Evolutionary conservation across 2,113 vertebrate species (phyloP), one percentile per base, ranked within the genome.

Genomic region (Perccottus glenii): DNA sequence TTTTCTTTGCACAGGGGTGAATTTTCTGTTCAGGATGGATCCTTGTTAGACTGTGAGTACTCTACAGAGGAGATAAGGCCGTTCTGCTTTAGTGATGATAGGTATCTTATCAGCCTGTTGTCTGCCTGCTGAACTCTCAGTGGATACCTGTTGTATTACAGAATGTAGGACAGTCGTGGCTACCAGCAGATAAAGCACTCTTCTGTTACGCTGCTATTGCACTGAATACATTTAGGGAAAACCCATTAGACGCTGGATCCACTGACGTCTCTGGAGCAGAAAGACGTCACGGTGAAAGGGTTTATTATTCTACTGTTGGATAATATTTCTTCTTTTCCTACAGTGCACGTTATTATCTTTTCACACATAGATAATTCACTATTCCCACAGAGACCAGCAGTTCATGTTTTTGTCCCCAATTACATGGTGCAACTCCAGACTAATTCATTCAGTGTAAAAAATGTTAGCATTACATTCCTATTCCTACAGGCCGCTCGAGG

Each of bases 71-170:
- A 16, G 84, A 89, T 89, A 90, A 87, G 74, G 57, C 55, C 10
- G 51, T 58, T 27, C 71, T 80, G 78, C 71, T 71, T 72, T 60
- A 11, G 75, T 7, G 11, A 44, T 43, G 87, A 90, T 90, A 87
- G 83, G 74, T 56, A 88, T 92, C 87, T 88, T 89, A 89, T 90
- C 88, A 63, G 75, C 64, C 70, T 89, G 88, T 89, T 59, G 82
- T 70, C 74, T 78, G 75, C 71, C 82, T 81, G 76, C 72, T 85
- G 84, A 83, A 77, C 85, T 83, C 84, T 70, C 67, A 9, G 59
- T 45, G 64, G 67, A 75, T 63, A 65, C 78, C 72, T 78, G 80
- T 75, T 84, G 85, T 84, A 83, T 73, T 83, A 82, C 80, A 80
- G 45, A 78, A 77, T 71, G 70, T 76, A 69, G 19, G 71, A 75